Evolutionary conservation across 2,113 vertebrate genomes (phyloP).

Genomic region (Leuciscus idus): DNA sequence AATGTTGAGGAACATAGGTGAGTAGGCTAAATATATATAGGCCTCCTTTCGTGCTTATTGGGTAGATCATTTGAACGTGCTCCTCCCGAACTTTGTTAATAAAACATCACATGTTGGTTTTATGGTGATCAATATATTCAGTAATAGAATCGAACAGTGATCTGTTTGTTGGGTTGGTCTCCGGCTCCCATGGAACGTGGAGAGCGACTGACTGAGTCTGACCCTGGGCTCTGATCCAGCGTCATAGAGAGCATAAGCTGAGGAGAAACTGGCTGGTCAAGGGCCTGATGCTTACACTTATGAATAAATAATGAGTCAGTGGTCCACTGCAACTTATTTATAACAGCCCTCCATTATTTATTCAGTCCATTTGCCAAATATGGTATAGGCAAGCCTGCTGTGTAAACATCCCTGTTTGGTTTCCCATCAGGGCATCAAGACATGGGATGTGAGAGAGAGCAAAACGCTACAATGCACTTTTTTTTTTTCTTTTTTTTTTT

Average conservation of each 20-base stretch:
- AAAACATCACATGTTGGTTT: not conserved
- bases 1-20: too few species aligned
- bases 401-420: slow-evolving; percentile 19
- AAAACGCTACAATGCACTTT: not conserved
- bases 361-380: slow-evolving; percentile 42
- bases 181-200: not conserved
- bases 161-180: not conserved
- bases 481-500: too few species aligned
- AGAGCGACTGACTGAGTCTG: not conserved
- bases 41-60: too few species aligned
- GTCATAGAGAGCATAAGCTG: slow-evolving; percentile 11
- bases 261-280: slow-evolving; percentile 27
- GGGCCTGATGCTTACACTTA: slow-evolving; percentile 58
- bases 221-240: slow-evolving; percentile 41
- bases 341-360: slow-evolving; percentile 52
- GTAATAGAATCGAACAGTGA: not conserved
- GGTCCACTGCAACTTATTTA: slow-evolving; percentile 65
- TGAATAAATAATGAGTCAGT: slow-evolving; percentile 59
- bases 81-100: too few species aligned
- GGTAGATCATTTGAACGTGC: too few species aligned
- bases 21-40: too few species aligned
- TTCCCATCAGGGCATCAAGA: not conserved
- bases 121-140: slow-evolving; percentile 5
- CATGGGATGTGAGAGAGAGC: not conserved
- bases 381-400: slow-evolving; percentile 24